Conservation (phyloP, 2,888 invertebrate genomes). For the Ichneumoninae sp. region DNA sequence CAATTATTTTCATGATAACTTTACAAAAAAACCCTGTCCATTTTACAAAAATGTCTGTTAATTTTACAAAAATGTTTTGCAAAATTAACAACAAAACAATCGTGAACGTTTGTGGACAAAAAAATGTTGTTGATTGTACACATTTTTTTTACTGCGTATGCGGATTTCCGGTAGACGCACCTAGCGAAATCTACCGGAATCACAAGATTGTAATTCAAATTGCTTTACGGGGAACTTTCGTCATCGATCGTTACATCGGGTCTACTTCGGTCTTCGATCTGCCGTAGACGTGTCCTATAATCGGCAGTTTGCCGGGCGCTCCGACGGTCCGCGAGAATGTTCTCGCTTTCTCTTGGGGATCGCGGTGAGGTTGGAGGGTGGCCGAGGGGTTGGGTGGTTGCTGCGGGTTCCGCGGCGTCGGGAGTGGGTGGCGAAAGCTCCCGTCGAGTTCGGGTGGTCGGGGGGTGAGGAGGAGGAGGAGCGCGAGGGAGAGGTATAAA, state of each 20-base stretch:
- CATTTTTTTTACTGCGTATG: too few relatives aligned
- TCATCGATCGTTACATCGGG: not conserved
- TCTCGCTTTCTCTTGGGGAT: conserved; percentile 32
- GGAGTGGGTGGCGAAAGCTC: conserved; percentile 76
- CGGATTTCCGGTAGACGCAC: too few relatives aligned
- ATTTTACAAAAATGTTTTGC: too few relatives aligned
- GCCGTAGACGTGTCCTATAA: conserved; percentile 18
- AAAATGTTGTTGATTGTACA: too few relatives aligned
- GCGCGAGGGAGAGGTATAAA: conserved; percentile 63
- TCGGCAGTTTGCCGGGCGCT: conserved; percentile 14
- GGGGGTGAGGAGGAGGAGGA: conserved; percentile 62
- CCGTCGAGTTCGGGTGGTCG: conserved; percentile 73
- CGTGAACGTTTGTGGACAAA: too few relatives aligned
- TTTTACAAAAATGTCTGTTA: too few relatives aligned
- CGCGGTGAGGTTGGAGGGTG: not conserved
- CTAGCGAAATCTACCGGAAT: not conserved
- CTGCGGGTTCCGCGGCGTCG: conserved; percentile 67
- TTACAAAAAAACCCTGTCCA: too few relatives aligned
- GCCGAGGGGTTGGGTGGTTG: conserved; percentile 32
- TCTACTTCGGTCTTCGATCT: not conserved
- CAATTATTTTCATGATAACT: too few relatives aligned
- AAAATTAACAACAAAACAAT: too few relatives aligned
- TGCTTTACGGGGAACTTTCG: not conserved
- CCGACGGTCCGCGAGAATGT: conserved; percentile 53
- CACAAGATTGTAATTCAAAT: not conserved